Conservation (phyloP, 2,797 vertebrate species). For the Crypturellus tataupa region DNA sequence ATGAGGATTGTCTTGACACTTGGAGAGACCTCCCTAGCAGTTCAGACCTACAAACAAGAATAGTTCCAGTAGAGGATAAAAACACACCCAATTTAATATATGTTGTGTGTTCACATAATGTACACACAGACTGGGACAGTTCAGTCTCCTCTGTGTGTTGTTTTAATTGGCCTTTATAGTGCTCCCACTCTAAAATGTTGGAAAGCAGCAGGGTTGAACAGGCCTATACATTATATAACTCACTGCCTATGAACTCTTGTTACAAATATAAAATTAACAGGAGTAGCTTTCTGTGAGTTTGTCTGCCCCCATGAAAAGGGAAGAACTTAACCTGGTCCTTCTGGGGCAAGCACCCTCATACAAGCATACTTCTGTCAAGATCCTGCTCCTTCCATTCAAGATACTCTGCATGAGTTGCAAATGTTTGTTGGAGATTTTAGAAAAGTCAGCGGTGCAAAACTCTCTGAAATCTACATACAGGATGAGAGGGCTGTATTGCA, state of each 20-base stretch:
- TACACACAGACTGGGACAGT: neutral
- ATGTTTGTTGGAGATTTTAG: neutral
- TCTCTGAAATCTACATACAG: neutral
- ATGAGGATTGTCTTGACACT: neutral
- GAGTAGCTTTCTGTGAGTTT: neutral
- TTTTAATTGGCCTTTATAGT: neutral
- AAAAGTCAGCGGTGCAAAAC: neutral
- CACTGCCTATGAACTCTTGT: neutral
- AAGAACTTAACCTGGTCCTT: neutral
- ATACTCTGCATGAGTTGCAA: neutral
- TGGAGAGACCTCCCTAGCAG: neutral
- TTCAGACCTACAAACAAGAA: neutral
- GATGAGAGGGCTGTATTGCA: neutral
- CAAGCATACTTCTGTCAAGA: neutral
- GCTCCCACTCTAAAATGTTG: neutral
- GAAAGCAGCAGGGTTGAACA: neutral
- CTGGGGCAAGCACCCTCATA: neutral
- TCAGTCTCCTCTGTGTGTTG: neutral
- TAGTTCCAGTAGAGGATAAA: neutral
- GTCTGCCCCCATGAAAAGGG: neutral
- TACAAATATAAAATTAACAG: slow-evolving; percentile 11
- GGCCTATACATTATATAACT: neutral
- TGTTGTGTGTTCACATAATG: neutral
- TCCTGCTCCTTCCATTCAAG: neutral
- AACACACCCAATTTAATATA: neutral